A percentile compares a stretch with the other conserved stretches of the same genome.
Evolutionary conservation across 1,140 invertebrate genomes (phyloP).

Genomic region (Zaprionus nigranus): DNA sequence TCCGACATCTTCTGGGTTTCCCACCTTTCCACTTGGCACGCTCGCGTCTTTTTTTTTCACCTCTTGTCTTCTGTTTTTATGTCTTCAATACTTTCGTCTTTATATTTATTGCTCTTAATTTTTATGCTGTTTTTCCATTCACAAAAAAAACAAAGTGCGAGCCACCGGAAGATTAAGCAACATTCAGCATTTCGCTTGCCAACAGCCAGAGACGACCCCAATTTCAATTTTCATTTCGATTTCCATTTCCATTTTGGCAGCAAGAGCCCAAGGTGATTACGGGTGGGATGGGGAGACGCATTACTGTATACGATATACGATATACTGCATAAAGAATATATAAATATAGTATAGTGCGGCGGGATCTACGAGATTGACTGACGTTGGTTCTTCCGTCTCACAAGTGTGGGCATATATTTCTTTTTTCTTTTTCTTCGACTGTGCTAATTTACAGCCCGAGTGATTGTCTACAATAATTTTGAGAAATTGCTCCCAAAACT

Average conservation of each 20-base stretch:
- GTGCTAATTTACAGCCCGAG: slow-evolving; percentile 62
- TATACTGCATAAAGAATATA: slow-evolving; percentile 7
- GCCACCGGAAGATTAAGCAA: slow-evolving; percentile 74
- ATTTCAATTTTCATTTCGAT: slow-evolving; percentile 72
- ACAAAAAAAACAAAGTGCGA: slow-evolving; percentile 60
- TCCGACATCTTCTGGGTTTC: not conserved
- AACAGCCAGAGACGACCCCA: slow-evolving; percentile 59
- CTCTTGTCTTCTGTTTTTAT: slow-evolving; percentile 19
- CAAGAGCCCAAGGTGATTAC: slow-evolving; percentile 59
- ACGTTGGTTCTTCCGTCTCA: slow-evolving; percentile 47
- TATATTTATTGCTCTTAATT: slow-evolving; percentile 39
- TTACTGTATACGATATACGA: not conserved
- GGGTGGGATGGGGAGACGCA: slow-evolving; percentile 16
- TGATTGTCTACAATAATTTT: slow-evolving; percentile 75
- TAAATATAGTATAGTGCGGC: slow-evolving; percentile 7
- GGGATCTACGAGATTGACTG: slow-evolving; percentile 41
- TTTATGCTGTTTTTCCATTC: slow-evolving; percentile 67
- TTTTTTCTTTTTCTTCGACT: slow-evolving; percentile 12
- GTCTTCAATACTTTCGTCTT: slow-evolving; percentile 30
- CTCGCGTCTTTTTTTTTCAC: slow-evolving; percentile 1
- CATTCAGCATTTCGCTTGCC: slow-evolving; percentile 65
- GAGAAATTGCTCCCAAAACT: slow-evolving; percentile 64
- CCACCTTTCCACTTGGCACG: slow-evolving; percentile 2
- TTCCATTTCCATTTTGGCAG: slow-evolving; percentile 64
- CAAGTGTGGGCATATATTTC: slow-evolving; percentile 1